Conservation (phyloP, 1,140 invertebrate species). For the Caerostris darwini region DNA sequence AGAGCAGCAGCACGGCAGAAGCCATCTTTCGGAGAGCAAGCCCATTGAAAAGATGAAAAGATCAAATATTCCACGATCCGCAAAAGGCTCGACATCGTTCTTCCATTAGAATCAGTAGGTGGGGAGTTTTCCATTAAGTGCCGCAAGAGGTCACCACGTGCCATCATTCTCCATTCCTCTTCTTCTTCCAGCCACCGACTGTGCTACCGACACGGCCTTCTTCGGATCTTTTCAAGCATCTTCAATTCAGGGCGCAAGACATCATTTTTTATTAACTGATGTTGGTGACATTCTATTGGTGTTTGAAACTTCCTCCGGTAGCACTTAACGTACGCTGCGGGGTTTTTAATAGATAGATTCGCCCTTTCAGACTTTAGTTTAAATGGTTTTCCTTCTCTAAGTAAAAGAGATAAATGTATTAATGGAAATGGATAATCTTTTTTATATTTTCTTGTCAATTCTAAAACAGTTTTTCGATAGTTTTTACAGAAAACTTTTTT, state of each 20-base stretch:
- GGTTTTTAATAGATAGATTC: slow-evolving; percentile 56
- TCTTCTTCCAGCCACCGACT: slow-evolving; percentile 32
- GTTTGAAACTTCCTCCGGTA: neutral
- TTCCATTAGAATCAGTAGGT: slow-evolving; percentile 75
- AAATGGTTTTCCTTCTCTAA: neutral
- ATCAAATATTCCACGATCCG: slow-evolving; percentile 77
- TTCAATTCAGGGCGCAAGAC: slow-evolving; percentile 5
- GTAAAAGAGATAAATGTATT: slow-evolving; percentile 12
- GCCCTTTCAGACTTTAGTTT: neutral
- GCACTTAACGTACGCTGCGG: neutral
- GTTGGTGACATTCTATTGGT: slow-evolving; percentile 22
- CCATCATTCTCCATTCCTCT: slow-evolving; percentile 64
- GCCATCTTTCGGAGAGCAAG: slow-evolving; percentile 40
- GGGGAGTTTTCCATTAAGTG: slow-evolving; percentile 76
- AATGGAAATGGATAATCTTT: neutral
- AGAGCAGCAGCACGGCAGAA: slow-evolving; percentile 28
- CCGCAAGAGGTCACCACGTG: slow-evolving; percentile 72
- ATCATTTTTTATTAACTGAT: slow-evolving; percentile 16
- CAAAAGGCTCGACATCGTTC: slow-evolving; percentile 73
- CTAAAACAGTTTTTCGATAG: neutral
- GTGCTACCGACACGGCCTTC: neutral
- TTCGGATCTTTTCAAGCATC: slow-evolving; percentile 61
- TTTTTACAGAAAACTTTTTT: neutral
- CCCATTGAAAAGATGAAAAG: slow-evolving; percentile 63
- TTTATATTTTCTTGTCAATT: neutral